phyloP scores from a whole-genome alignment of 2,888 invertebrate species.

The Metellina segmentata region DNA sequence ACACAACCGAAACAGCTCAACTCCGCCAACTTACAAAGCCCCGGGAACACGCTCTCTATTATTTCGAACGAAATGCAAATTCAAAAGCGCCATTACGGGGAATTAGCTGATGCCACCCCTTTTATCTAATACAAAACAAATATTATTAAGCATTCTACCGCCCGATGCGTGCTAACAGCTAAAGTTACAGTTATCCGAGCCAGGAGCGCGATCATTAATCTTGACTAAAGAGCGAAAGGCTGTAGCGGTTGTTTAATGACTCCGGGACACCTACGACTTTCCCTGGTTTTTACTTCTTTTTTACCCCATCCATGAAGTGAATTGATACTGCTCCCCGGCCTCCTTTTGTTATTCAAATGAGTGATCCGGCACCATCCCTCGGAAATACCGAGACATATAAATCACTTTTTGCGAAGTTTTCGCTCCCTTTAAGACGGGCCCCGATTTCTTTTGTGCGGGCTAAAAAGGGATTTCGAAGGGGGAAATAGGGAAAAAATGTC shows the following conservation, averaged over 20 bases:
- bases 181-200: neutral
- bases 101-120: neutral
- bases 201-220: neutral
- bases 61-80: neutral
- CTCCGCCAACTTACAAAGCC: neutral
- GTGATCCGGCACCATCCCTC: neutral
- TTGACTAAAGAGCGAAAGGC: neutral
- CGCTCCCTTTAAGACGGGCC: conserved; percentile 2
- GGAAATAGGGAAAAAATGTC: neutral
- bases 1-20: neutral
- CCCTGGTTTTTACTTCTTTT: neutral
- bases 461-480: conserved; percentile 2
- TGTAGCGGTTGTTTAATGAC: neutral
- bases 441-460: conserved; percentile 8
- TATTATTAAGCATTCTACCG: neutral
- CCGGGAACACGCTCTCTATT: neutral
- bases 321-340: conserved; percentile 12
- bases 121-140: neutral
- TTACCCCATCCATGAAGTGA: neutral
- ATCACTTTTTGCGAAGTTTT: conserved; percentile 17
- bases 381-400: conserved; percentile 5
- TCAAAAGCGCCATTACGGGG: neutral
- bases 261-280: neutral
- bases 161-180: neutral
- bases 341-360: conserved; percentile 31